Conservation (phyloP, 2,113 vertebrate species). For the Dermatemys mawii region DNA sequence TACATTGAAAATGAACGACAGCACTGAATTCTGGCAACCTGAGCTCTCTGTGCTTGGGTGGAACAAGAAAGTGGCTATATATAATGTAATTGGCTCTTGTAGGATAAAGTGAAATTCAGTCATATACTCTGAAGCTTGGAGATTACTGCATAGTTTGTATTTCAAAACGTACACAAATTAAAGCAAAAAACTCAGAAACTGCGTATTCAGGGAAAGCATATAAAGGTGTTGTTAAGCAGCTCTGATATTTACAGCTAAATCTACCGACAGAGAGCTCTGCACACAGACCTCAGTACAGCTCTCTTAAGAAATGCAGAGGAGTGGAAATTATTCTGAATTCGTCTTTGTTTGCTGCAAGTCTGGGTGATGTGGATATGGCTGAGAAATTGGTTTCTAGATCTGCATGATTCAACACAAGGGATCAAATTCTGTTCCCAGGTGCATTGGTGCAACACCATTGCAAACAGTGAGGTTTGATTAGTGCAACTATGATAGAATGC, state of each 20-base stretch:
- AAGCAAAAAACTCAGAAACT: not conserved
- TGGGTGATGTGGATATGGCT: accelerated
- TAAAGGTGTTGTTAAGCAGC: accelerated
- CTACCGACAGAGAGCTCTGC: not conserved
- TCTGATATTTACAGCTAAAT: not conserved
- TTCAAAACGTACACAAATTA: not conserved
- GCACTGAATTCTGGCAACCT: not conserved
- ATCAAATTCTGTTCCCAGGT: accelerated
- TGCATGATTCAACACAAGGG: not conserved
- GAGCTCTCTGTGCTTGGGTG: not conserved
- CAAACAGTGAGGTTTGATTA: accelerated
- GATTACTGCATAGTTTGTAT: not conserved
- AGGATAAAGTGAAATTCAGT: not conserved
- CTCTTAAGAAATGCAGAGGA: accelerated
- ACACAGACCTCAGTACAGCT: accelerated
- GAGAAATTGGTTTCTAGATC: not conserved
- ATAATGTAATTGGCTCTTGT: not conserved
- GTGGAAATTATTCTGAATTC: accelerated
- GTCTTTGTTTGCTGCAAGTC: not conserved
- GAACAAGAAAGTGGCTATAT: not conserved
- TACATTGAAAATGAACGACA: not conserved
- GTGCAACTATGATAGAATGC: accelerated
- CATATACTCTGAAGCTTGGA: not conserved
- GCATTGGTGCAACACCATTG: accelerated
- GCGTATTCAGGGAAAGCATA: not conserved